phyloP scores from a whole-genome alignment of 2,888 invertebrate genomes.

The Luperina nickerlii region DNA sequence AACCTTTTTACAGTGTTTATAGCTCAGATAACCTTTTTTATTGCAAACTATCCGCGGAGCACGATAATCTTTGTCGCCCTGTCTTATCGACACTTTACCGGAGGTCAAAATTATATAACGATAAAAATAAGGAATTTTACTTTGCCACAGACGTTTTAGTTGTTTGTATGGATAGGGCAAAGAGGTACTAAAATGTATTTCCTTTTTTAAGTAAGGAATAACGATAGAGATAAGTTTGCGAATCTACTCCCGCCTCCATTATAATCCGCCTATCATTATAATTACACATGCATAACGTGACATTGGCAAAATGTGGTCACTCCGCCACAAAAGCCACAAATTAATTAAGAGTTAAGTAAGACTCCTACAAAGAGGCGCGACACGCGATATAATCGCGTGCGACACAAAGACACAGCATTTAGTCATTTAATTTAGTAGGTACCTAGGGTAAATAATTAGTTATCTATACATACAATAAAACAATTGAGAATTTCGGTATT shows the following conservation, averaged over 20 bases:
- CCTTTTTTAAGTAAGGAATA: neutral
- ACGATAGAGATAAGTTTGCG: neutral
- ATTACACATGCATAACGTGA: too few species aligned
- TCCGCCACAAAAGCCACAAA: too few species aligned
- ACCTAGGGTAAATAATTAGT: too few species aligned
- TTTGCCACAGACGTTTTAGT: conserved; percentile 33
- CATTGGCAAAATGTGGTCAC: too few species aligned
- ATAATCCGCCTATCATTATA: too few species aligned
- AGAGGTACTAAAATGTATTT: neutral
- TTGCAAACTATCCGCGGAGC: conserved; percentile 34
- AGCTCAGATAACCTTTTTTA: conserved; percentile 60
- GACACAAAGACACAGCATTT: too few species aligned
- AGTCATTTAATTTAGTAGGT: too few species aligned
- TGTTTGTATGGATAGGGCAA: conserved; percentile 3
- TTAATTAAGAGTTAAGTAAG: too few species aligned
- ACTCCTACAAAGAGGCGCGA: too few species aligned
- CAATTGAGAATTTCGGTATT: too few species aligned
- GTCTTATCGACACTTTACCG: conserved; percentile 40
- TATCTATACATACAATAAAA: too few species aligned
- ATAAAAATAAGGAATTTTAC: conserved; percentile 44
- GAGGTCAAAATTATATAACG: conserved; percentile 59
- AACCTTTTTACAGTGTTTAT: conserved; percentile 44
- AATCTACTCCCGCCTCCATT: neutral
- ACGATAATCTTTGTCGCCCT: conserved; percentile 53
- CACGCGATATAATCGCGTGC: too few species aligned